phyloP scores from a whole-genome alignment of 2,888 invertebrate genomes.

The Dicyrtomina minuta region DNA sequence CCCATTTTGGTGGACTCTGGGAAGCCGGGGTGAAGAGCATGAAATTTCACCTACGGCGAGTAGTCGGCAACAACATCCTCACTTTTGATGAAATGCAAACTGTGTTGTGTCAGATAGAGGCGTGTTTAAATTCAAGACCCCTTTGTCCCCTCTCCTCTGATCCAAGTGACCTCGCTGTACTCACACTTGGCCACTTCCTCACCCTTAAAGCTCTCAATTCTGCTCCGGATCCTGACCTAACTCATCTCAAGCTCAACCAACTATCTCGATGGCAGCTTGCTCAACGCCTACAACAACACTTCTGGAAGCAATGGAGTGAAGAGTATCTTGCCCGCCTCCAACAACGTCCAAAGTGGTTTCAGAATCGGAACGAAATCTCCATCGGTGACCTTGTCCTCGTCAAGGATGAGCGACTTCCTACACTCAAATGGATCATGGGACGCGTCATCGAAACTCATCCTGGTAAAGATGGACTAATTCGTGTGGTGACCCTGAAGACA shows the following conservation, averaged over 20 bases:
- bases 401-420: conserved; percentile 53
- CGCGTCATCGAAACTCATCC: conserved; percentile 52
- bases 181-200: conserved; percentile 55
- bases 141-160: conserved; percentile 52
- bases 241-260: conserved; percentile 40
- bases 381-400: conserved; percentile 54
- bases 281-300: conserved; percentile 52
- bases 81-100: too few species aligned
- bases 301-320: conserved; percentile 46
- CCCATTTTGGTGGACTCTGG: too few species aligned
- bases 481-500: conserved; percentile 46
- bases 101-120: conserved; percentile 51
- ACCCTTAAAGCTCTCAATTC: conserved; percentile 48
- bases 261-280: conserved; percentile 52
- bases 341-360: conserved; percentile 53
- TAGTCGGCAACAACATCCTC: neutral
- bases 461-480: conserved; percentile 19
- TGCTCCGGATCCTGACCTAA: conserved; percentile 53
- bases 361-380: conserved; percentile 36
- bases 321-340: conserved; percentile 54
- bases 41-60: conserved; percentile 41
- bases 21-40: too few species aligned
- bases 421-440: conserved; percentile 53
- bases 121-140: conserved; percentile 54
- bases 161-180: conserved; percentile 46